Conservation (phyloP, 2,797 vertebrate species). For the Chelon labrosus region DNA sequence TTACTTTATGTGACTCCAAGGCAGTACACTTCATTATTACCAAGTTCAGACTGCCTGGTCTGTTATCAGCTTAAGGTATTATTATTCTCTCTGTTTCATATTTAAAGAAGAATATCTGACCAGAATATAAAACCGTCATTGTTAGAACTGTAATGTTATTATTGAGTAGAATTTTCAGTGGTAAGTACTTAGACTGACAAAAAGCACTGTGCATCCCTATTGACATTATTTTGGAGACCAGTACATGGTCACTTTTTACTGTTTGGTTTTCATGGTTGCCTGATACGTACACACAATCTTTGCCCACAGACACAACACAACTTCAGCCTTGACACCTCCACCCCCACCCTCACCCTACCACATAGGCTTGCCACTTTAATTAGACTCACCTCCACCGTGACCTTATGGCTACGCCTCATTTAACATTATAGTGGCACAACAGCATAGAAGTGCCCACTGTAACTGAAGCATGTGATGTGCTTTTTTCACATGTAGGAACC, state of each 20-base stretch:
- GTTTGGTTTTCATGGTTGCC: conserved; percentile 11
- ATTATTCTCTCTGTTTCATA: no score
- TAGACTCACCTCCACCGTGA: conserved; percentile 70
- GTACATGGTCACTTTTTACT: conserved; percentile 3
- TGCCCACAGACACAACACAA: conserved; percentile 33
- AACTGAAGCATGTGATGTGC: neutral
- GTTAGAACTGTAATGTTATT: no score
- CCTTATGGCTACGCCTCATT: conserved; percentile 67
- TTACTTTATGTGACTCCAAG: no score
- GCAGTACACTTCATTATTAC: no score
- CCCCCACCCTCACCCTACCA: conserved; percentile 17
- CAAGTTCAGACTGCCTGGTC: no score
- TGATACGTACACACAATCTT: conserved; percentile 13
- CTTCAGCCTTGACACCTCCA: conserved; percentile 35
- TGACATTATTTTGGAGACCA: conserved; percentile 1
- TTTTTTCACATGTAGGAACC: conserved; percentile 42
- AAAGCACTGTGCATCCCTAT: no score
- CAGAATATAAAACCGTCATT: no score
- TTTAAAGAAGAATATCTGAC: no score
- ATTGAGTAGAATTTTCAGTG: no score
- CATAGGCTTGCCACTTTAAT: conserved; percentile 66
- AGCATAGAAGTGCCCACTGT: conserved; percentile 6
- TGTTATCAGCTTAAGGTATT: no score
- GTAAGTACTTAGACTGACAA: no score
- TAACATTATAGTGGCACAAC: conserved; percentile 53